Percentiles rank a stretch among this genome's conserved stretches.
These are phyloP conservation scores for Ascaphus truei DNA, from an alignment of 2,113 vertebrate genomes.

Conservation along the genomic window DNA sequence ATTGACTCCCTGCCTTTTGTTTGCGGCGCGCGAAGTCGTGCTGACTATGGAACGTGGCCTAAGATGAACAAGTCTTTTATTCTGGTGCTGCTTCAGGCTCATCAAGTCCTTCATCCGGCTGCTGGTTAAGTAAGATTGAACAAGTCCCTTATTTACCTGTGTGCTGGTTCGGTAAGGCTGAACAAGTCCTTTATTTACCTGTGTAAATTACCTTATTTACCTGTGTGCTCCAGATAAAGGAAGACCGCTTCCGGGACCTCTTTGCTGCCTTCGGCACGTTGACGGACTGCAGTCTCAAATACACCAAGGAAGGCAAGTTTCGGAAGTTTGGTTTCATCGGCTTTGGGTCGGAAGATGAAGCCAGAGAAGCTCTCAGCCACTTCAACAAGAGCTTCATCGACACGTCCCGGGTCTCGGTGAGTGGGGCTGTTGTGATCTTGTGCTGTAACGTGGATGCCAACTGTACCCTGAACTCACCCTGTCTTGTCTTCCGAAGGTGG, in stretches of 20 bases:
- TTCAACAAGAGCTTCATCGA: constrained; percentile 90
- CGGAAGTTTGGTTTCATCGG: constrained; percentile 94
- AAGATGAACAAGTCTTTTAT: too few relatives aligned
- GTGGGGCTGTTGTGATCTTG: not conserved
- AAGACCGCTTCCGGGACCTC: constrained; percentile 80
- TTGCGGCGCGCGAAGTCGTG: too few relatives aligned
- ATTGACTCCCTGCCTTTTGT: too few relatives aligned
- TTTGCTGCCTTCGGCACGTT: constrained; percentile 82
- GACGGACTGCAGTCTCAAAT: constrained; percentile 88
- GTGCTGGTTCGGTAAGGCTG: too few relatives aligned
- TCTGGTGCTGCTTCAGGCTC: too few relatives aligned
- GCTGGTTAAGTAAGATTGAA: too few relatives aligned
- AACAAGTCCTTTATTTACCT: too few relatives aligned
- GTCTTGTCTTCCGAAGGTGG: constrained; percentile 66
- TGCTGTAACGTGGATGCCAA: not conserved
- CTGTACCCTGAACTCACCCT: not conserved
- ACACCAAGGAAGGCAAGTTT: constrained; percentile 89
- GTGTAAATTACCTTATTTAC: too few relatives aligned
- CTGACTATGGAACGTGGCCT: too few relatives aligned
- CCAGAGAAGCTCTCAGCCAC: constrained; percentile 68
- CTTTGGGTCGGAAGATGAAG: constrained; percentile 82
- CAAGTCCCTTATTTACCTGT: too few relatives aligned
- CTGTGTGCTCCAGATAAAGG: constrained; percentile 76
- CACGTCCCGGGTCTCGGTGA: constrained; percentile 80
- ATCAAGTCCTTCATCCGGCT: too few relatives aligned